Evolutionary conservation across 2,888 invertebrate species (phyloP), one percentile per base, ranked within the genome.

Genomic region (Ganaspis brasiliensis): DNA sequence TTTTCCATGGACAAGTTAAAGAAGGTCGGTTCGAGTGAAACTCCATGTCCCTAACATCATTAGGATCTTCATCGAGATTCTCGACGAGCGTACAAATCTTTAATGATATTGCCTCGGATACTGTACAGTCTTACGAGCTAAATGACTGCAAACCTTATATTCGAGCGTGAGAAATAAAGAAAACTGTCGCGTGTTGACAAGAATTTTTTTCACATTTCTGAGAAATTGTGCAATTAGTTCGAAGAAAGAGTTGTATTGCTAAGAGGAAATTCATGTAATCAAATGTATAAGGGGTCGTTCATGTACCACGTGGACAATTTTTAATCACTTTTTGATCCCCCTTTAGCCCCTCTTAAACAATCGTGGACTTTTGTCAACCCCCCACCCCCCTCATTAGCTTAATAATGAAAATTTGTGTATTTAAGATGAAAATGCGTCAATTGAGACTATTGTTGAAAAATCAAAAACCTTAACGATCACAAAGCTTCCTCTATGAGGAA

Each of bases 21-120:
- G 61, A 61, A 61, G 61, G 37, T 61, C 37, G 19, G 9, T 61
- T 61, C 37, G 19, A 40, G 63, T 63, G 63, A 63, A 63, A 63
- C 21, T 19, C 63, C 37, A 37, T 40, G 52, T 52, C 52, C 63
- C 21, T 63, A 63, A 63, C 40, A 21, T 63, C 40, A 21, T 63
- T 63, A 63, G 40, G 21, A 63, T 63, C 61, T 63, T 63, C 37
- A 63, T 63, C 21, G 61, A 63, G 35, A 63, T 63, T 63, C 37
- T 31, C 19, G 61, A 37, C 63, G 8, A 9, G 21, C 16, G 37
- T 40, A 63, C 21, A 63, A 63, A 61, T 61, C 37, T 63, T 63
- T 63, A 63, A 63, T 63, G 63, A 63, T 63, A 63, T 8, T 37
- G 63, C 63, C 40, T 21, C 37, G 16, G 40, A 63, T 63, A 63